Evolutionary conservation across 2,113 vertebrate species (phyloP), one percentile per base, ranked within the genome.

Genomic region (Isurus oxyrinchus): DNA sequence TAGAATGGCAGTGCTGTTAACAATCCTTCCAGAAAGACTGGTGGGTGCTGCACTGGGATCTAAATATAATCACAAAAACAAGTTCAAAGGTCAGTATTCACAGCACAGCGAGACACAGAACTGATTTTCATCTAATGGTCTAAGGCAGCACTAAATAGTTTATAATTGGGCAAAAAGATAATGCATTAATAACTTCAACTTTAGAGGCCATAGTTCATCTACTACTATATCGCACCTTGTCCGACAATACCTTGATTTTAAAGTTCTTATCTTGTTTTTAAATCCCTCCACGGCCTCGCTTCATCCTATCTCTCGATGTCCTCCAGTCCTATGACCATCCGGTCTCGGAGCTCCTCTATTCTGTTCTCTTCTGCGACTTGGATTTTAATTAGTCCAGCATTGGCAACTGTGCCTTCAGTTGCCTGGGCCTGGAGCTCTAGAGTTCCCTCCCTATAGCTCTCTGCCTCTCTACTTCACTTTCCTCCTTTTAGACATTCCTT

Each of bases 41-140:
- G 98, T 98, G 53, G 99, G 99, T 0, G 99, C 97, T 8, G 98
- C 98, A 0, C 98, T 98, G 96, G 99, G 99, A 97, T 98, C 99
- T 99, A 97, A 96, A 97, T 97, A 0, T 79, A 63, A 76, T 96
- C 96, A 97, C 91, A 96, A 96, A 97, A 55, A 63, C 13, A 93
- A 14, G 27, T 59, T 19, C 35, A 96, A 96, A 95, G 59, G 3
- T 44, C n/a, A 23, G 66, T 40, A 94, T 86, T 69, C 72, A 69
- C 4, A 10, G 25, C 44, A 25, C 5, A 55, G 2, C 11, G 79
- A 21, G 53, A 53, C 25, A 35, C 44, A 31, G 53, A 23, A 21
- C 44, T 53, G 14, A n/a, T n/a, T 81, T 81, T 81, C 6, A 35
- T 11, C 76, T n/a, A 35, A n/a, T 81, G 31, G 35, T 81, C 31